Conservation (phyloP, 2,888 invertebrate genomes). For the Brenthis ino region DNA sequence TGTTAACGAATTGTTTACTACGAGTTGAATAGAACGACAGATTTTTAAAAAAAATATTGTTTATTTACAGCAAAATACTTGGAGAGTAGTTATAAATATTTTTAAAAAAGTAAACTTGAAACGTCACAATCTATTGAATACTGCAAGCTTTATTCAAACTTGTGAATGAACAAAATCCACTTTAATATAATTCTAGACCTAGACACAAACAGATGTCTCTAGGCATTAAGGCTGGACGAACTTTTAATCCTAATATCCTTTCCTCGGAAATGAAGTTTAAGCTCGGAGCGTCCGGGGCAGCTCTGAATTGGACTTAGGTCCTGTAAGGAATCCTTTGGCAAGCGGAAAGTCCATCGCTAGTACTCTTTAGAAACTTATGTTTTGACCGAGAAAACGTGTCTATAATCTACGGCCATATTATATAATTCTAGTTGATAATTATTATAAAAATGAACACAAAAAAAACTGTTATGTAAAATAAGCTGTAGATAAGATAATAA, state of each 20-base stretch:
- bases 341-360: slow-evolving; percentile 40
- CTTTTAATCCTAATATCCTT: slow-evolving; percentile 77
- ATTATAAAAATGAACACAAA: not conserved
- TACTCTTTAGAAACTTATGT: slow-evolving; percentile 39
- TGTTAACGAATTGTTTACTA: not conserved
- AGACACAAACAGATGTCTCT: slow-evolving; percentile 52
- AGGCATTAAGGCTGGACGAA: slow-evolving; percentile 61
- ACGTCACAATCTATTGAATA: slow-evolving; percentile 3
- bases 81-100: too few species aligned
- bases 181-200: slow-evolving; percentile 48
- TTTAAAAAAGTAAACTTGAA: not conserved
- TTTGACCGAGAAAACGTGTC: slow-evolving; percentile 21
- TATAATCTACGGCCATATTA: slow-evolving; percentile 15
- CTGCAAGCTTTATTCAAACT: slow-evolving; percentile 13
- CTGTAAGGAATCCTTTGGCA: slow-evolving; percentile 50
- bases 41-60: not conserved
- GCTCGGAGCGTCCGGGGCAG: slow-evolving; percentile 56
- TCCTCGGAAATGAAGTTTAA: slow-evolving; percentile 75
- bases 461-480: not conserved
- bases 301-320: slow-evolving; percentile 52
- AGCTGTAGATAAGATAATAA: slow-evolving; percentile 23
- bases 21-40: not conserved
- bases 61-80: not conserved
- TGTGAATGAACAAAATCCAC: slow-evolving; percentile 43
- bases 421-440: slow-evolving; percentile 22